Percentiles rank a stretch among this genome's conserved stretches.
These are phyloP conservation scores for Corapipo altera DNA, from an alignment of 2,113 vertebrate species.

Conservation along the genomic window DNA sequence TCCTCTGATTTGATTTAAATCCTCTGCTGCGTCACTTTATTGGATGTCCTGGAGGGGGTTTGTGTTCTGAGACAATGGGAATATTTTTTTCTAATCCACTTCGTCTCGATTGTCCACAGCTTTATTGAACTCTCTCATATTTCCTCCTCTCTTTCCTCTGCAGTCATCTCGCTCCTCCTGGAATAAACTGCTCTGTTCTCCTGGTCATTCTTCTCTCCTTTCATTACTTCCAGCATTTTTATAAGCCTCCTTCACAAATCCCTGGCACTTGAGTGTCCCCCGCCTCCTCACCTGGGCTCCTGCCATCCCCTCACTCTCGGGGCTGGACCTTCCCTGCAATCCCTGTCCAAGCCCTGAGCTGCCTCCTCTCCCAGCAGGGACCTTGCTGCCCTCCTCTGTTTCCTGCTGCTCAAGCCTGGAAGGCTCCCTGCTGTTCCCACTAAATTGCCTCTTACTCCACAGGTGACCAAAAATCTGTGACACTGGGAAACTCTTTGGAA, in stretches of 20 bases:
- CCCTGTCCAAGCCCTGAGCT: background rate
- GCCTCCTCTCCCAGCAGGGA: background rate
- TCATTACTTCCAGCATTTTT: slow-evolving; percentile 44
- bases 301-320: fast-evolving
- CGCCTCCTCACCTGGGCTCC: background rate
- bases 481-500: background rate
- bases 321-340: background rate
- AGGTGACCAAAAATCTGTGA: background rate
- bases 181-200: slow-evolving; percentile 28
- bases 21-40: slow-evolving; percentile 23
- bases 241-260: background rate
- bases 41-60: slow-evolving; percentile 14
- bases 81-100: slow-evolving; percentile 37
- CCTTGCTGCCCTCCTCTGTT: slow-evolving; percentile 21
- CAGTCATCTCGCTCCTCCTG: background rate
- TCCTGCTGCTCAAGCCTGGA: slow-evolving; percentile 1
- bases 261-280: background rate
- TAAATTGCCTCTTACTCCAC: background rate
- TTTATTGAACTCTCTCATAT: slow-evolving; percentile 50
- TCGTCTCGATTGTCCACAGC: background rate
- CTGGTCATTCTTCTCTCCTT: slow-evolving; percentile 29
- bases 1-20: slow-evolving; percentile 34
- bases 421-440: background rate
- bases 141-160: slow-evolving; percentile 17
- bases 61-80: slow-evolving; percentile 24